A percentile compares a stretch with the other conserved stretches of the same genome.
These are phyloP conservation scores for Chelonus formosanus DNA, from an alignment of 2,888 invertebrate species.

Conservation along the genomic window DNA sequence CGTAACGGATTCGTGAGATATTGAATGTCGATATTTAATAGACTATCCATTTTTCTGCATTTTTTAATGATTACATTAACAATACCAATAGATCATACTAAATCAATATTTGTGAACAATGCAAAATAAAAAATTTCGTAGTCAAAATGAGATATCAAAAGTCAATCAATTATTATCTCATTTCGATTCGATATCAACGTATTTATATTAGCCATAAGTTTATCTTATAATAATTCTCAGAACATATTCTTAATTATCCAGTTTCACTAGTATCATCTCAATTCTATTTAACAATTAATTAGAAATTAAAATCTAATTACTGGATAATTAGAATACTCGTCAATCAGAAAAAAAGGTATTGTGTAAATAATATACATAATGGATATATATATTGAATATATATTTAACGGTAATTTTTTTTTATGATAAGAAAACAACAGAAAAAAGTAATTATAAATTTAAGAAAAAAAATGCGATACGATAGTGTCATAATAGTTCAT, in stretches of 20 bases:
- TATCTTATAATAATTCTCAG: slow-evolving; percentile 32
- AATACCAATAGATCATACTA: slow-evolving; percentile 1
- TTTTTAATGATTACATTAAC: background rate
- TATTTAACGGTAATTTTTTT: slow-evolving; percentile 40
- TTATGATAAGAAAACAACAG: slow-evolving; percentile 22
- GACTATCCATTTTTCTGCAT: slow-evolving; percentile 11
- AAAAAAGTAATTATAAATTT: slow-evolving; percentile 17
- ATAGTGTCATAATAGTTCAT: slow-evolving; percentile 42
- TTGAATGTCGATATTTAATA: slow-evolving; percentile 3
- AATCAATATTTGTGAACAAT: slow-evolving; percentile 9
- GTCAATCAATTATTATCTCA: slow-evolving; percentile 16
- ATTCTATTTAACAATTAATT: background rate
- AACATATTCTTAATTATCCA: slow-evolving; percentile 25
- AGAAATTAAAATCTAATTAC: slow-evolving; percentile 2
- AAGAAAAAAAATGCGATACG: slow-evolving; percentile 23
- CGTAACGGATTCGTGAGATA: slow-evolving; percentile 34
- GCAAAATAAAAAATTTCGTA: slow-evolving; percentile 4
- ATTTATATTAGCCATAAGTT: slow-evolving; percentile 48
- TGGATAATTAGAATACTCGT: slow-evolving; percentile 34
- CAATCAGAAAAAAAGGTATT: slow-evolving; percentile 33
- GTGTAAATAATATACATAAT: slow-evolving; percentile 41
- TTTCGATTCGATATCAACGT: slow-evolving; percentile 11
- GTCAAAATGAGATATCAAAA: slow-evolving; percentile 17
- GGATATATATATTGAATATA: slow-evolving; percentile 40
- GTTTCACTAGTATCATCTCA: slow-evolving; percentile 26